Base-by-base conservation (phyloP, 2,888 invertebrate species). In the Eueremaeus valkanovi region DNA sequence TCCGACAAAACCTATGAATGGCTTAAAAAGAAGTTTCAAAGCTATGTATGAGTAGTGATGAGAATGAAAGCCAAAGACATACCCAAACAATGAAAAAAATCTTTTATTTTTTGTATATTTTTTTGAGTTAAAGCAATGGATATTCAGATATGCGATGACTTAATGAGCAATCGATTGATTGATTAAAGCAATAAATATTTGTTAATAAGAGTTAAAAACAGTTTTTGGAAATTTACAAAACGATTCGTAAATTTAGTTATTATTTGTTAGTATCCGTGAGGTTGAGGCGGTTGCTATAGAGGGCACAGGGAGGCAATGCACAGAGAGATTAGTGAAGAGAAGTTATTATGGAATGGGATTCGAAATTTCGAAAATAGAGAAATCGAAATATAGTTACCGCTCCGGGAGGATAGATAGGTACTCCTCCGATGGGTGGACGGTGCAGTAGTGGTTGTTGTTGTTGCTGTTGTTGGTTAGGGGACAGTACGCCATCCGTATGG, bases 371-470 rank as follows among this genome's bases (percentile, higher is more conserved):
- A 66, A 21, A 36, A 66, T 66, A 18, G n/a, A n/a, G 24, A 33
- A 6, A 31, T 6, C n/a, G 31, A 27, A 31, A 29, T 18, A 66
- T 16, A 31, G 16, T 31, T 82, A 83, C 83, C 79, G 82, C 81
- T 75, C 84, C 84, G 73, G 84, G 82, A 78, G 86, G 85, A 81
- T 84, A 86, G 80, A 85, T 85, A 80, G 85, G 83, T 78, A 85
- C 85, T 79, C 85, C 85, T 78, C 85, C 85, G 70, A 81, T 81
- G 77, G 85, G 83, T 79, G 85, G 84, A 78, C 84, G 84, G 75
- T 84, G 78, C 88, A 88, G 83, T 90, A 90, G 83, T 63, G 51
- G 72, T 33, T 75, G 75, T 66, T 74, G 78, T 49, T 73, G 78
- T 42, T 68, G 76, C 40, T 61, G 75, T 6, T 49, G 49, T 75